A percentile compares a stretch with the other conserved stretches of the same genome.
Conservation (phyloP, 2,797 vertebrate species). For the Schizopygopsis pylzovi region DNA sequence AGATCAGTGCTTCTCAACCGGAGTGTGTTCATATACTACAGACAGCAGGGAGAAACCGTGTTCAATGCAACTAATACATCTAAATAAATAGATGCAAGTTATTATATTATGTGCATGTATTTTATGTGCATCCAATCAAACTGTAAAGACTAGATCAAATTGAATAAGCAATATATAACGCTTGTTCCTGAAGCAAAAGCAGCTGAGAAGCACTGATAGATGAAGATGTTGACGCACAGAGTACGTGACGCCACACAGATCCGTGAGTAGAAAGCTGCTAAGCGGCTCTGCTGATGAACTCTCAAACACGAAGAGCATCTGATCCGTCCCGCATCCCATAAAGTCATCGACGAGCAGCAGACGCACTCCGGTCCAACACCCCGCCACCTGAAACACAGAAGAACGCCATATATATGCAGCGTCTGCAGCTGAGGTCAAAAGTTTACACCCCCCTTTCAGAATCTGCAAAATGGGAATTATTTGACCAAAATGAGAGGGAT, state of each 20-base stretch:
- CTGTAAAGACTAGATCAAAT: neutral
- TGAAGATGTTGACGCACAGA: conserved; percentile 77
- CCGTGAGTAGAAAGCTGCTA: conserved; percentile 83
- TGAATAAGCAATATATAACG: neutral
- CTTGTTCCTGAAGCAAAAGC: neutral
- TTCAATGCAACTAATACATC: neutral
- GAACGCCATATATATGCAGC: neutral
- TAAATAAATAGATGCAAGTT: neutral
- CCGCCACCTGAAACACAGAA: conserved; percentile 66
- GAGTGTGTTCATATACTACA: neutral
- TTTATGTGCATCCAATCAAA: neutral
- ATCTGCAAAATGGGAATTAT: neutral
- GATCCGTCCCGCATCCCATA: conserved; percentile 86
- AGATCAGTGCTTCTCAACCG: neutral
- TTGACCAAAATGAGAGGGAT: too few relatives aligned
- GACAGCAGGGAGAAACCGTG: neutral
- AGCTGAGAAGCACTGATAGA: neutral
- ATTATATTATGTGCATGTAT: neutral
- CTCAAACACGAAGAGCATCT: conserved; percentile 86
- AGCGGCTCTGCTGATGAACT: conserved; percentile 60
- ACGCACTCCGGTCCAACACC: conserved; percentile 82
- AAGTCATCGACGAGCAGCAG: conserved; percentile 90
- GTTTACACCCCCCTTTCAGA: neutral
- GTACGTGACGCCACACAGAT: conserved; percentile 82
- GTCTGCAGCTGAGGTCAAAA: neutral